A percentile compares a stretch with the other conserved stretches of the same genome.
phyloP scores from a whole-genome alignment of 2,888 invertebrate genomes.

The Synergus laeviventris region DNA sequence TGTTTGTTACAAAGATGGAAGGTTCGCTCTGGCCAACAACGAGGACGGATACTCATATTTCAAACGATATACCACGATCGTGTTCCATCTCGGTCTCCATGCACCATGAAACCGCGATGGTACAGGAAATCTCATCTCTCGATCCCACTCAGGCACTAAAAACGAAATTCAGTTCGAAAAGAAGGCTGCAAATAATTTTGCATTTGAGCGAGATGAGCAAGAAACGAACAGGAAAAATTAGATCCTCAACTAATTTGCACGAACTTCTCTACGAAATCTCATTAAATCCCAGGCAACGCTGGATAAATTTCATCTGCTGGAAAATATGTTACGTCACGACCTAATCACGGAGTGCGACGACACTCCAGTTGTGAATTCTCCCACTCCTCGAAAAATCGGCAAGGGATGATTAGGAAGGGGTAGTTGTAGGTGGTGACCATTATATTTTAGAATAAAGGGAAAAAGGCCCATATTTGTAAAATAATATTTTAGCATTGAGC shows the following conservation, averaged over 20 bases:
- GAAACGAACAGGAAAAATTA: background rate
- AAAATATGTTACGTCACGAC: too few relatives aligned
- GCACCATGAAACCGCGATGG: conserved; percentile 23
- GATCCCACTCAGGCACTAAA: background rate
- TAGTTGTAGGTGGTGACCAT: too few relatives aligned
- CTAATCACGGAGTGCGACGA: too few relatives aligned
- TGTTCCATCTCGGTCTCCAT: conserved; percentile 32
- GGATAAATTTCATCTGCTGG: too few relatives aligned
- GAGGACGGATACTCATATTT: conserved; percentile 34
- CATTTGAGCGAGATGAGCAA: background rate
- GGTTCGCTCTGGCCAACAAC: conserved; percentile 25
- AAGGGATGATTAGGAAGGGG: too few relatives aligned
- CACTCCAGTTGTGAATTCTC: too few relatives aligned
- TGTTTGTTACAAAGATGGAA: conserved; percentile 8
- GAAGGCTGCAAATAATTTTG: background rate
- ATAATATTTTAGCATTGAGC: too few relatives aligned
- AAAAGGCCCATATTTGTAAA: too few relatives aligned
- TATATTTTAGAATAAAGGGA: too few relatives aligned
- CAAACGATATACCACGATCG: conserved; percentile 32
- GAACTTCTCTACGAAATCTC: background rate
- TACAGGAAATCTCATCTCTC: conserved; percentile 20
- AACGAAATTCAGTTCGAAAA: background rate
- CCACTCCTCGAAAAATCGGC: too few relatives aligned
- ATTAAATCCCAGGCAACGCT: too few relatives aligned
- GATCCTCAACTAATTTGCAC: background rate